phyloP scores from a whole-genome alignment of 2,888 invertebrate genomes.

The Lasioglossum calceatum region DNA sequence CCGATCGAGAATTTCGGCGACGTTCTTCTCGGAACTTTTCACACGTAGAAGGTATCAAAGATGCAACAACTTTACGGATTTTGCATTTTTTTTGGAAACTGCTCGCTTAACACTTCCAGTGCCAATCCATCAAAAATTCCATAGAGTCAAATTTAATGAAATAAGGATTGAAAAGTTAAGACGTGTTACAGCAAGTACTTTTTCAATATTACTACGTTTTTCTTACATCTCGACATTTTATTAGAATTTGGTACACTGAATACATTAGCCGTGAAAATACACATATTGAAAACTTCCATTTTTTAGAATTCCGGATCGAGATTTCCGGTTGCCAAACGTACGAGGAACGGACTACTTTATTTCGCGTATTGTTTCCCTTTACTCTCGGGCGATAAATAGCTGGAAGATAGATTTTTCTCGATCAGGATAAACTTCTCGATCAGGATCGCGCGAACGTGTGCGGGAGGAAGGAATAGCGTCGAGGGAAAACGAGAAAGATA shows the following conservation, averaged over 20 bases:
- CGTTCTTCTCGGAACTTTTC: background rate
- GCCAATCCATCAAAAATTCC: background rate
- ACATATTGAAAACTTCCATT: background rate
- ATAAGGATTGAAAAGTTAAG: background rate
- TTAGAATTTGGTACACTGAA: no score
- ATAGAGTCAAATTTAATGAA: background rate
- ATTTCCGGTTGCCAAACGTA: background rate
- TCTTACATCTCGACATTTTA: no score
- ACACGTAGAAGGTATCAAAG: background rate
- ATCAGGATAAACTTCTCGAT: background rate
- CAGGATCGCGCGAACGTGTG: conserved; percentile 6
- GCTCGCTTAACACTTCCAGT: background rate
- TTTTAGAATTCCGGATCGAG: background rate
- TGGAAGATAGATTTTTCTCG: background rate
- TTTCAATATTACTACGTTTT: no score
- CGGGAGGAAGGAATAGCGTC: conserved; percentile 11
- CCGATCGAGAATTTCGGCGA: background rate
- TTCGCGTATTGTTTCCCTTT: background rate
- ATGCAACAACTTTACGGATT: background rate
- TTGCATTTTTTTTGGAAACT: background rate
- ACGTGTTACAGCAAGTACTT: background rate
- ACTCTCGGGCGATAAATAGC: background rate
- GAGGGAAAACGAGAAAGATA: conserved; percentile 54
- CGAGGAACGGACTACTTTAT: background rate
- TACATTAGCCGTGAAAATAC: background rate